Conservation (phyloP, 2,888 invertebrate species). For the Caenorhabditis sp. region DNA sequence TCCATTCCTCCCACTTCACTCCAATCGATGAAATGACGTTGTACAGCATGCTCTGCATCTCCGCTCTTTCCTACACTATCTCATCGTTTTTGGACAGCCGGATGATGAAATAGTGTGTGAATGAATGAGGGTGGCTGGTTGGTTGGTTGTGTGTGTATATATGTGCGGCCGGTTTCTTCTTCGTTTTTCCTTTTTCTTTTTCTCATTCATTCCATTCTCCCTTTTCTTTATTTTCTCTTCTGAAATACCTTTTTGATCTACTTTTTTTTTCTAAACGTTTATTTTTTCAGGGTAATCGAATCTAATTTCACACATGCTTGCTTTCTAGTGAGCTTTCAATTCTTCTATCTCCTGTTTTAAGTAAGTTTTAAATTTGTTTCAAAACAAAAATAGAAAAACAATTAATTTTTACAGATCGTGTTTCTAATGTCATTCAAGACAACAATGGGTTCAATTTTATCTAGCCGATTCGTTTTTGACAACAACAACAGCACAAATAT, state of each 20-base stretch:
- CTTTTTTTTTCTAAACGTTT: background rate
- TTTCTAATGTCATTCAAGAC: background rate
- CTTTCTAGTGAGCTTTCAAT: slow-evolving; percentile 4
- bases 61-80: slow-evolving; percentile 6
- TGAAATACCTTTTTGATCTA: background rate
- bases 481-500: background rate
- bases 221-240: background rate
- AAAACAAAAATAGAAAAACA: background rate
- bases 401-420: background rate
- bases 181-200: slow-evolving; percentile 6
- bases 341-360: slow-evolving; percentile 9
- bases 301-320: slow-evolving; percentile 2
- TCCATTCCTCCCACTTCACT: background rate
- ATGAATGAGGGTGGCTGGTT: slow-evolving; percentile 18
- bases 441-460: background rate
- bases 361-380: background rate
- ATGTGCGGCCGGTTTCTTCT: slow-evolving; percentile 11
- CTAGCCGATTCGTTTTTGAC: background rate
- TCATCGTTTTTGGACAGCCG: slow-evolving; percentile 4
- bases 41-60: slow-evolving; percentile 9
- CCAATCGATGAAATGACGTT: background rate
- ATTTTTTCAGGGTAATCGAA: background rate
- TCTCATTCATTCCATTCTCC: slow-evolving; percentile 2
- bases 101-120: background rate
- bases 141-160: slow-evolving; percentile 10